Evolutionary conservation across 2,888 invertebrate species (phyloP), one percentile per base, ranked within the genome.

Genomic region (Drosophila diplacantha): DNA sequence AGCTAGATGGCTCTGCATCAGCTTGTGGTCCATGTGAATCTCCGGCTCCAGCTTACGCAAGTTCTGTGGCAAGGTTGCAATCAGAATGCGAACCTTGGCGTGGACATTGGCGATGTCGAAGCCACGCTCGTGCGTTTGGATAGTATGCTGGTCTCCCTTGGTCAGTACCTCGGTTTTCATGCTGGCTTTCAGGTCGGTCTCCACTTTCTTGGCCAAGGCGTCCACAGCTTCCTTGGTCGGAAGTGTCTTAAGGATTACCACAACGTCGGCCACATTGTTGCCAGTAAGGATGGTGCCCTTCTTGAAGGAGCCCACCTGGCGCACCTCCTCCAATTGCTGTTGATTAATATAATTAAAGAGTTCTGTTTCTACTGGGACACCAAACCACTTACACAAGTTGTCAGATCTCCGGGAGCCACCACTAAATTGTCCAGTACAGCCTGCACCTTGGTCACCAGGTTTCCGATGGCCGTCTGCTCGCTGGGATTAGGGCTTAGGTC

Each of bases 271-370:
- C 0, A 97, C 93, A 87, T 97, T 98, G 88, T 96, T 95, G 2
- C 97, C 97, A 0, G 95, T 93, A 86, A 98, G 92, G 95, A 99
- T 97, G 0, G 99, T 99, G 3, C 98, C 98, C 85, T 99, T 98
- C 88, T 99, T 99, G 88, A 96, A 98, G 0, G 98, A 97, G 0
- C 99, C 99, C 8, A 99, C 98, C 89, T 97, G 97, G 2, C 98
- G 92, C 0, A 98, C 97, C 89, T 98, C 98, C 85, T 96, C 96
- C 49, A 96, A 90, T 92, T 95, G 94, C 94, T 95, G 74, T 16
- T 51, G 18, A 35, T 24, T 0, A 5, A 6, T 7, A 12, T 12
- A 5, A 14, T 26, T 52, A 34, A n/a, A n/a, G 56, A 61, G 70
- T 67, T 71, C 18, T 57, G 5, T 11, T 31, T 12, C 11, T 22